Evolutionary conservation across 2,888 invertebrate genomes (phyloP), one percentile per base, ranked within the genome.

Genomic region (Philaethria dido): DNA sequence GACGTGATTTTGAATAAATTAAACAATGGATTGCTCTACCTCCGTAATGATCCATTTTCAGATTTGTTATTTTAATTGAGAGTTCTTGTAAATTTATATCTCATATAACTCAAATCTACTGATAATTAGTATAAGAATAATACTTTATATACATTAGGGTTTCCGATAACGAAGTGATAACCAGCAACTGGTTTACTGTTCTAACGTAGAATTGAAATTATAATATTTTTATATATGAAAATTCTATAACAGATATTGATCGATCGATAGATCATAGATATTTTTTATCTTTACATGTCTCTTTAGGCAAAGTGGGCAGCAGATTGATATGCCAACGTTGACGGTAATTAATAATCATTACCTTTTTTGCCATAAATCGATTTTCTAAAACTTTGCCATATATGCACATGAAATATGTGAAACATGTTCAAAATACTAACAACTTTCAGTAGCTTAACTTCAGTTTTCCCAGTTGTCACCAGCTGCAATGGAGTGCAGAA

Each of bases 31-130:
- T 47, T 62, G 50, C 62, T 65, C 65, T 57, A 69, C 62, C 68
- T 65, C 62, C 39, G 54, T 25, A 29, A 62, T 45, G 62, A 69
- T 59, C 69, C 42, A 48, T 62, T 42, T 47, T 48, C 62, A 55
- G 63, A 69, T 45, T 52, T 66, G 69, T 69, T 42, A 59, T 44
- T 25, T 39, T 69, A 62, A 69, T 69, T 69, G 63, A 66, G 54
- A 69, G 59, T 62, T 69, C 52, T 16, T 63, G 60, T 60, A 54
- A 59, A 33, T 60, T 63, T 52, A 62, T 66, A 59, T 66, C 47
- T 14, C 29, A 42, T 47, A 20, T 45, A 14, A 47, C 8, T 16
- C 20, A 39, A 39, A 25, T 42, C 33, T 18, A 48, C 36, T 22
- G 20, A 20, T 5, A 48, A 22, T 39, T 39, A 39, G 9, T 33